Percentiles rank a stretch among this genome's conserved stretches.
These are phyloP conservation scores for Mandrillus leucophaeus DNA, from an alignment of 2,113 vertebrate species.

Conservation along the genomic window DNA sequence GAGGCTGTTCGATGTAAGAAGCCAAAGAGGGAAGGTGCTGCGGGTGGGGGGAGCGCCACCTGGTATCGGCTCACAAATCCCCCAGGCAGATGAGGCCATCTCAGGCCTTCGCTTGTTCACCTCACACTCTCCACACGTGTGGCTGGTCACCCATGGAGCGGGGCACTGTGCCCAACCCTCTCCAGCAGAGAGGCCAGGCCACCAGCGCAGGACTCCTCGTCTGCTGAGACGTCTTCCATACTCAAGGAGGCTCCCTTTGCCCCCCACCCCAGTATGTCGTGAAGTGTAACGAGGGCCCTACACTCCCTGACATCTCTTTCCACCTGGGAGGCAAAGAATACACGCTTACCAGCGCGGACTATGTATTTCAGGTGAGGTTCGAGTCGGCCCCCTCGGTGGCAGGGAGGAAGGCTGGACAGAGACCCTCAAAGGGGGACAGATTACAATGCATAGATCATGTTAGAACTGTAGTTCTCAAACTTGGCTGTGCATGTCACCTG, in stretches of 20 bases:
- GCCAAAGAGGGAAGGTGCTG: background rate
- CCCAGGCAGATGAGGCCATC: background rate
- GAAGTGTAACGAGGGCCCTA: slow-evolving; percentile 89
- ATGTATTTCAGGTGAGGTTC: slow-evolving; percentile 90
- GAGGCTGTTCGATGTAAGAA: slow-evolving; percentile 89
- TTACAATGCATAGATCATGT: background rate
- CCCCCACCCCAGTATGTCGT: slow-evolving; percentile 88
- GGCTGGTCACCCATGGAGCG: background rate
- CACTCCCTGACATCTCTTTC: slow-evolving; percentile 94
- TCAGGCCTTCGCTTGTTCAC: background rate
- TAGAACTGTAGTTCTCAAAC: background rate
- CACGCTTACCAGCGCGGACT: slow-evolving; percentile 88
- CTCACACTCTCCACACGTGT: background rate
- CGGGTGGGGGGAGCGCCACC: background rate
- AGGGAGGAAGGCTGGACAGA: background rate
- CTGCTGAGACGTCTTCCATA: background rate
- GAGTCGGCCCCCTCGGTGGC: fast-evolving
- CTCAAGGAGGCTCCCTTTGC: background rate
- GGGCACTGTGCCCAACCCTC: background rate
- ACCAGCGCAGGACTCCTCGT: background rate
- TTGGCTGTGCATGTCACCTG: background rate
- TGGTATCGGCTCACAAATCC: fast-evolving
- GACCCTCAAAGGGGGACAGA: background rate
- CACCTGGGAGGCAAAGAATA: slow-evolving; percentile 92
- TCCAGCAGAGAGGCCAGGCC: background rate